Evolutionary conservation across 2,113 vertebrate genomes (phyloP).

Genomic region (Oceanites oceanicus): DNA sequence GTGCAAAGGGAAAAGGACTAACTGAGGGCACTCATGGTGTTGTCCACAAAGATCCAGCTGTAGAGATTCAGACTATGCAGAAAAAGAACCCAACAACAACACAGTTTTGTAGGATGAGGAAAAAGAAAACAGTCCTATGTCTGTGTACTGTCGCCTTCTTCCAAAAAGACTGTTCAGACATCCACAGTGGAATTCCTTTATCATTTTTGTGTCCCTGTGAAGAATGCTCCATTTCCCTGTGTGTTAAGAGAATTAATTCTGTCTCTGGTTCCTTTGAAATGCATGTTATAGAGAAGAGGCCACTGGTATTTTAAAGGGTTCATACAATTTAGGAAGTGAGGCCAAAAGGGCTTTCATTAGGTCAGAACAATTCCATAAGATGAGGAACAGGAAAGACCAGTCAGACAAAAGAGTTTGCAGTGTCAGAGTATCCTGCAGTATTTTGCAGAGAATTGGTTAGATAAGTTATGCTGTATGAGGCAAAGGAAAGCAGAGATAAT

Average conservation of each 20-base stretch:
- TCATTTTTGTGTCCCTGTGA: not conserved
- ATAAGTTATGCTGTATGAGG: not conserved
- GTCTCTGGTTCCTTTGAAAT: not conserved
- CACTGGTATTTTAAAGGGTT: not conserved
- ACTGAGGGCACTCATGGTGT: not conserved
- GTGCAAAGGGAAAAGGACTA: not conserved
- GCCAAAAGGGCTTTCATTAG: not conserved
- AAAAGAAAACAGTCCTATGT: not conserved
- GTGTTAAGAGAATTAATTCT: not conserved
- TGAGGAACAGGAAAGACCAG: not conserved
- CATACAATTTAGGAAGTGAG: not conserved
- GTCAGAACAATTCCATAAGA: not conserved
- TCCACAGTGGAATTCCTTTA: not conserved
- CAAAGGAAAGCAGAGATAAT: not conserved
- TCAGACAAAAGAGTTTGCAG: not conserved
- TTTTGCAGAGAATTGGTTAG: not conserved
- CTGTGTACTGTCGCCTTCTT: not conserved
- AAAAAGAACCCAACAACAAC: not conserved
- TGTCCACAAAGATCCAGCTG: not conserved
- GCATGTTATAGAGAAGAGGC: not conserved
- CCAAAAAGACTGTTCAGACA: not conserved
- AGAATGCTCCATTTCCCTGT: not conserved
- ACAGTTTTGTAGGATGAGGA: not conserved
- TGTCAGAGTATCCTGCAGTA: not conserved
- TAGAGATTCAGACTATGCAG: not conserved